phyloP scores from a whole-genome alignment of 2,797 vertebrate genomes.

The Sebastes iracundus region DNA sequence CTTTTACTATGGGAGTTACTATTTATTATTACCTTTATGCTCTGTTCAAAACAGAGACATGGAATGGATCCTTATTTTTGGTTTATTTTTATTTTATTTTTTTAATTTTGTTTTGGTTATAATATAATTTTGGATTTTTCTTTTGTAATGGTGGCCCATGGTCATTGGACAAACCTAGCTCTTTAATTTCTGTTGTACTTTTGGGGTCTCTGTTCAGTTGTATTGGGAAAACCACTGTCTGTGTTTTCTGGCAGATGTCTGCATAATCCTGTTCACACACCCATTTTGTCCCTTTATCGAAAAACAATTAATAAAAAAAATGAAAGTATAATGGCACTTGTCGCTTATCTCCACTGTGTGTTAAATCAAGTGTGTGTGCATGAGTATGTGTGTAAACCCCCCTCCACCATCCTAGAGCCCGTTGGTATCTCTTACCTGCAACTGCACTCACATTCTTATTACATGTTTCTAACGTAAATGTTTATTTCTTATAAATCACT shows the following conservation, averaged over 20 bases:
- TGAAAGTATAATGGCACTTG: slow-evolving; percentile 85
- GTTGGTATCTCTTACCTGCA: not conserved
- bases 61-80: slow-evolving; percentile 92
- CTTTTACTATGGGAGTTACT: slow-evolving; percentile 99
- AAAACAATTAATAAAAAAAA: slow-evolving; percentile 87
- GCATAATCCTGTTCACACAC: slow-evolving; percentile 99
- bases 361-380: slow-evolving; percentile 26
- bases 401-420: not conserved
- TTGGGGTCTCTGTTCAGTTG: slow-evolving; percentile 99
- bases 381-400: not conserved
- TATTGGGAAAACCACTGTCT: slow-evolving; percentile 99
- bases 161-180: slow-evolving; percentile 95
- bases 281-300: slow-evolving; percentile 99
- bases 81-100: slow-evolving; percentile 79
- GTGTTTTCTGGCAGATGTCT: slow-evolving; percentile 99
- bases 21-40: slow-evolving; percentile 99
- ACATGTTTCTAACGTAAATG: not conserved
- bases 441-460: not conserved
- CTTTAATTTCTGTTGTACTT: slow-evolving; percentile 94
- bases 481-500: not conserved
- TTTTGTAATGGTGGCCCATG: slow-evolving; percentile 92
- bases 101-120: slow-evolving; percentile 75
- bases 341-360: slow-evolving; percentile 62
- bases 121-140: slow-evolving; percentile 80
- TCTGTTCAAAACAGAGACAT: slow-evolving; percentile 98